Base-by-base conservation (phyloP, 1,140 invertebrate genomes). In the Neodiprion virginianus region DNA sequence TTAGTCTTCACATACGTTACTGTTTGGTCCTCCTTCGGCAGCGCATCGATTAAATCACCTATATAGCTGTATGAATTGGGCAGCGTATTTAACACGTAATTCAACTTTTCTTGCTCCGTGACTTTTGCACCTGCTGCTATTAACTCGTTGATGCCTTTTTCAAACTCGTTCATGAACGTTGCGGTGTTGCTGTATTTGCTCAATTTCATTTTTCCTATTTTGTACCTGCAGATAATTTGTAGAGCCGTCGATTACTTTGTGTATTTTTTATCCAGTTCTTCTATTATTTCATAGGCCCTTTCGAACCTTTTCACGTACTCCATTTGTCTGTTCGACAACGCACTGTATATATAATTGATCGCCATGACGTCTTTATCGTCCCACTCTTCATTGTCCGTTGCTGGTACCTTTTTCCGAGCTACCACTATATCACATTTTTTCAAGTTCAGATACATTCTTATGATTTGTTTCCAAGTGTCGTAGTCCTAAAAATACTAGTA, bases 31-130 rank as follows among this genome's bases (percentile, higher is more conserved):
- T 48, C 49, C 69, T 72, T 21, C 48, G 69, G 69, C 5, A 73
- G 48, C 17, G 69, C 69, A 72, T 77, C 76, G 7, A 75, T 71
- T 9, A 75, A 8, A 12, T 77, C 71, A 23, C 71, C 76, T 48
- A 77, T 71, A 47, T 77, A 65, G 53, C 14, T 69, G 71, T 75
- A 48, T n/a, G 2, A 65, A 69, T 0, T 47, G 67, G 10, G 66
- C 74, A 1, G 23, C 50, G 50, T 53, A n/a, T 53, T 53, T 1
- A 53, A n/a, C n/a, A 53, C 79, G 68, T 85, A 84, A 74, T 79
- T 83, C 12, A 80, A 28, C 78, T 82, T 84, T 74, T 82, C 80
- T 73, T 78, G 12, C 73, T 80, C 77, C 11, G 21, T 72, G 71
- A 81, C 47, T 68, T 68, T 71, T 50, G 76, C 76, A 23, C 79